A percentile compares a stretch with the other conserved stretches of the same genome.
Conservation (phyloP, 30 jellyfish, hydroid and myxozoan species). For the Chrysaora quinquecirrha region DNA sequence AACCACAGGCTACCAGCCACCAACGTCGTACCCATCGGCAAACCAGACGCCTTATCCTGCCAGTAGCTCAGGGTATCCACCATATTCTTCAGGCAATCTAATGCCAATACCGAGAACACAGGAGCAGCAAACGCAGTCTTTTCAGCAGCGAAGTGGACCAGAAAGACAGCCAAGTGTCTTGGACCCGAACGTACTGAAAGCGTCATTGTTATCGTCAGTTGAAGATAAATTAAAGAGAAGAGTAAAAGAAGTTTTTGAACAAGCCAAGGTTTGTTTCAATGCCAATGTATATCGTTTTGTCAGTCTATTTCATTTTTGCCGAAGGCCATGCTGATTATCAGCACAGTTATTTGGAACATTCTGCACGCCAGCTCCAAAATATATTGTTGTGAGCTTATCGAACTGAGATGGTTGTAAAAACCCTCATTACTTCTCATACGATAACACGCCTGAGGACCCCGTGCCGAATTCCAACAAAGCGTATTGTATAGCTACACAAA, state of each 20-base stretch:
- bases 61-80: conserved; percentile 5
- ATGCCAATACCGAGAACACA: conserved; percentile 39
- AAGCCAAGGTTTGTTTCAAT: conserved; percentile 76
- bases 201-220: conserved; percentile 88
- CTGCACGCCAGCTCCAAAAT: no score
- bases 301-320: no score
- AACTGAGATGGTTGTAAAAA: no score
- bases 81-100: conserved; percentile 3
- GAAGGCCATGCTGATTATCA: no score
- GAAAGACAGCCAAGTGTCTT: conserved; percentile 77
- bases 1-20: conserved; percentile 53
- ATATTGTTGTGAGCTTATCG: no score
- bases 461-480: no score
- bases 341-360: no score
- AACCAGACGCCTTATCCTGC: conserved; percentile 56
- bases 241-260: conserved; percentile 83
- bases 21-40: conserved; percentile 19
- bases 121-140: conserved; percentile 42
- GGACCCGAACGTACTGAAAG: conserved; percentile 62
- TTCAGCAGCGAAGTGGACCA: conserved; percentile 52
- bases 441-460: no score
- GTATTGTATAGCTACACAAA: no score
- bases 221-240: conserved; percentile 91
- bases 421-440: no score
- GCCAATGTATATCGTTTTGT: no score